phyloP scores from a whole-genome alignment of 1,140 invertebrate species.

The Heliconius nattereri region DNA sequence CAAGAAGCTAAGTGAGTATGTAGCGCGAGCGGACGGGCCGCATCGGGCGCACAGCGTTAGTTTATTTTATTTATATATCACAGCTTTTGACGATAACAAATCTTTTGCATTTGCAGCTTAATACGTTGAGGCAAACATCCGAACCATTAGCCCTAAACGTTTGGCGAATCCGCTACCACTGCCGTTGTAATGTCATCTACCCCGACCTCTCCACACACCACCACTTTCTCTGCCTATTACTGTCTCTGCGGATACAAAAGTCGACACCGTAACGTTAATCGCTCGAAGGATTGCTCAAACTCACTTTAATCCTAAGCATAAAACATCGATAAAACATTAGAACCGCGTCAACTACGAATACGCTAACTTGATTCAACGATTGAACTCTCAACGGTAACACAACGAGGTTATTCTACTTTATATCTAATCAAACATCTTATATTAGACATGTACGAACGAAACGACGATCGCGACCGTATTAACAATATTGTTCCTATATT shows the following conservation, averaged over 20 bases:
- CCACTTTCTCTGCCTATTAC: background rate
- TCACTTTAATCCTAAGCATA: slow-evolving; percentile 76
- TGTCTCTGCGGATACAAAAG: slow-evolving; percentile 11
- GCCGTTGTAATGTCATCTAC: slow-evolving; percentile 5
- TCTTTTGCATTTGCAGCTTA: slow-evolving; percentile 80
- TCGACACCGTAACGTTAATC: slow-evolving; percentile 51
- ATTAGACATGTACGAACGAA: slow-evolving; percentile 73
- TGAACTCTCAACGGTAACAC: slow-evolving; percentile 58
- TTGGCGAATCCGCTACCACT: slow-evolving; percentile 19
- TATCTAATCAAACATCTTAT: slow-evolving; percentile 71
- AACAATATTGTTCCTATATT: slow-evolving; percentile 75
- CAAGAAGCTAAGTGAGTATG: slow-evolving; percentile 54
- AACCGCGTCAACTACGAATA: slow-evolving; percentile 56
- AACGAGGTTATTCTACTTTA: slow-evolving; percentile 68
- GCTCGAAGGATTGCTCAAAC: slow-evolving; percentile 75
- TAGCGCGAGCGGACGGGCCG: slow-evolving; percentile 57
- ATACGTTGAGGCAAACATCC: slow-evolving; percentile 71
- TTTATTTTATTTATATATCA: slow-evolving; percentile 79
- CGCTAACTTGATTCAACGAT: slow-evolving; percentile 54
- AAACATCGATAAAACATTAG: slow-evolving; percentile 73
- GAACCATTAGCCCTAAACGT: slow-evolving; percentile 60
- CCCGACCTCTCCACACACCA: slow-evolving; percentile 2
- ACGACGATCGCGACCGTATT: slow-evolving; percentile 41
- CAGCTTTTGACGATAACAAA: slow-evolving; percentile 81
- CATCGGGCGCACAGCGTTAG: slow-evolving; percentile 63